These are phyloP conservation scores for Psettodes erumei DNA, from an alignment of 2,113 vertebrate species.

Conservation along the genomic window DNA sequence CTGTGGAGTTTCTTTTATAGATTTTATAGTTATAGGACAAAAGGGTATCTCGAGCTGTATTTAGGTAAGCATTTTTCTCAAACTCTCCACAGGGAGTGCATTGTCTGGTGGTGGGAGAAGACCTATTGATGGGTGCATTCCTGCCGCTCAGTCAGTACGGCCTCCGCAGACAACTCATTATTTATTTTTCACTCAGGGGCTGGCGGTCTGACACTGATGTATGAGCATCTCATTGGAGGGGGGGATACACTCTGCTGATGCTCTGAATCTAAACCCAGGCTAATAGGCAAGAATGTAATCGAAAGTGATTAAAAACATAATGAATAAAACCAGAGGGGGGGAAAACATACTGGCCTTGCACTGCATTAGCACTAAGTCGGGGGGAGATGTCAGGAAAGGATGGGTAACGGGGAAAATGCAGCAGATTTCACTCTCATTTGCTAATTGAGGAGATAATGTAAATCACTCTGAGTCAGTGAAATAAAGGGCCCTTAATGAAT, in stretches of 20 bases:
- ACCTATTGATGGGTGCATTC: constrained; percentile 47
- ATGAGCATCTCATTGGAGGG: constrained; percentile 57
- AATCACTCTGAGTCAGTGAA: constrained; percentile 76
- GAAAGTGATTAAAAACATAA: constrained; percentile 64
- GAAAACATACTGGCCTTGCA: neutral
- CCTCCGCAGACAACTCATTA: constrained; percentile 59
- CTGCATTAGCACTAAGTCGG: constrained; percentile 45
- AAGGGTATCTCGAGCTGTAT: neutral
- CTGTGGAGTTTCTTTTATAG: too few species aligned
- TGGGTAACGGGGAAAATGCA: constrained; percentile 54
- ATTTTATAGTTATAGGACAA: too few species aligned
- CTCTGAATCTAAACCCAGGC: constrained; percentile 39
- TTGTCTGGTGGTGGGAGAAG: constrained; percentile 3
- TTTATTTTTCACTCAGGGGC: constrained; percentile 62
- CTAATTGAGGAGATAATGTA: constrained; percentile 82
- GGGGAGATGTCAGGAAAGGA: constrained; percentile 43
- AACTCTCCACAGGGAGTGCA: constrained; percentile 21
- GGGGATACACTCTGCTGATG: constrained; percentile 57
- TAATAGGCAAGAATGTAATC: constrained; percentile 62
- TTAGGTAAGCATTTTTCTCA: neutral
- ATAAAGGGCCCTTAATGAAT: constrained; percentile 47
- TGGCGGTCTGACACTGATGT: constrained; percentile 72
- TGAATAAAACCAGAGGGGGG: constrained; percentile 24
- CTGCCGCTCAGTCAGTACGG: constrained; percentile 25
- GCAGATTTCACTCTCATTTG: constrained; percentile 77